These are phyloP conservation scores for Lophura nycthemera DNA, from an alignment of 2,113 vertebrate species.

Conservation along the genomic window DNA sequence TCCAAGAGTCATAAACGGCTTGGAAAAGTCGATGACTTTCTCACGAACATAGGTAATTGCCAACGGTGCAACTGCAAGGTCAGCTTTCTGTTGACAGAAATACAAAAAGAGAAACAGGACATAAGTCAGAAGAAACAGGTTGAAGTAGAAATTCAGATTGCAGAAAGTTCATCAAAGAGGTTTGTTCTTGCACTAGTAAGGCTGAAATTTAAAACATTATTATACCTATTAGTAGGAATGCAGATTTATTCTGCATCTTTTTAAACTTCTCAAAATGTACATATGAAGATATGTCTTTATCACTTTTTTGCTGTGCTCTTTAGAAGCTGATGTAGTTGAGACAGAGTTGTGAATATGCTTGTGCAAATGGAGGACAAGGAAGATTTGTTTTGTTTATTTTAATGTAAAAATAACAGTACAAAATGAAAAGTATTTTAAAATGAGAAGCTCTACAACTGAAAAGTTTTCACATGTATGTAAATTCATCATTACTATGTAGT, in stretches of 20 bases:
- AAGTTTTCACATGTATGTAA: background rate
- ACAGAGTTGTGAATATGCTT: background rate
- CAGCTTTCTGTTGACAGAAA: conserved; percentile 95
- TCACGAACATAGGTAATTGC: conserved; percentile 97
- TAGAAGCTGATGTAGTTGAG: background rate
- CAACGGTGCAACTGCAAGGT: conserved; percentile 97
- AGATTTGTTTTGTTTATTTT: background rate
- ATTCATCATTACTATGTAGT: background rate
- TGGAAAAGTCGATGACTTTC: conserved; percentile 99
- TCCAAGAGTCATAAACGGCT: conserved; percentile 99
- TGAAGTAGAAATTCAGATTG: conserved; percentile 80
- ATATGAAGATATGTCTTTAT: background rate
- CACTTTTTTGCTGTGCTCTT: background rate
- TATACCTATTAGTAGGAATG: background rate
- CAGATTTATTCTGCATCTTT: background rate
- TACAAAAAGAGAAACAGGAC: conserved; percentile 74
- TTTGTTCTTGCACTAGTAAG: conserved; percentile 67
- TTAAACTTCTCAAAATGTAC: background rate
- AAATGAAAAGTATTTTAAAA: background rate
- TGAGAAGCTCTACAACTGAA: background rate
- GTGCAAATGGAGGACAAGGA: background rate
- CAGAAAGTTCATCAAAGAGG: conserved; percentile 70
- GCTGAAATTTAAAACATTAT: conserved; percentile 72
- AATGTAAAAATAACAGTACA: background rate
- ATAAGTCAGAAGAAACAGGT: conserved; percentile 74